Evolutionary conservation across 2,888 invertebrate genomes (phyloP).

Genomic region (Microctonus aethiopoides): DNA sequence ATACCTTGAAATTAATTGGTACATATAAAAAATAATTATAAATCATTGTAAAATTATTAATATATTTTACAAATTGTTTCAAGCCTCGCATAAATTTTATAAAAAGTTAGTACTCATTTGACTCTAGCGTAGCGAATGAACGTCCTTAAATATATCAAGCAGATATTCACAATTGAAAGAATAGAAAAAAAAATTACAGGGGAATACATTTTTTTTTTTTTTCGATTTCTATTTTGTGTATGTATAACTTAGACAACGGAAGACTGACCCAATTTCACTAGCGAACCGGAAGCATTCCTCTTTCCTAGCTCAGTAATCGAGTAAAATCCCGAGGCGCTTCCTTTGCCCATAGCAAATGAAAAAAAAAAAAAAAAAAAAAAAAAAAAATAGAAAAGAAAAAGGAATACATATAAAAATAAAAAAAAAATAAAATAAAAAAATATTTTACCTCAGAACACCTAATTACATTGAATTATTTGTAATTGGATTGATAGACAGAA

Average conservation of each 20-base stretch:
- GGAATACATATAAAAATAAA: background rate
- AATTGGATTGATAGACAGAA: slow-evolving; percentile 20
- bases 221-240: background rate
- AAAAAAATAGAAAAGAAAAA: background rate
- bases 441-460: background rate
- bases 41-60: too few species aligned
- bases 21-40: too few species aligned
- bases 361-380: slow-evolving; percentile 6
- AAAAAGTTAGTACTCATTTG: too few species aligned
- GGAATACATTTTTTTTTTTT: background rate
- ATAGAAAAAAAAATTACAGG: background rate
- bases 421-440: background rate
- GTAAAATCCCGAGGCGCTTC: slow-evolving; percentile 3
- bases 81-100: too few species aligned
- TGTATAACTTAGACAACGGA: background rate
- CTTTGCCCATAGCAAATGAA: slow-evolving; percentile 3
- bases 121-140: too few species aligned
- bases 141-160: too few species aligned
- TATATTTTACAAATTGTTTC: too few species aligned
- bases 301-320: slow-evolving; percentile 10
- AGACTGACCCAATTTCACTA: slow-evolving; percentile 8
- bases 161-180: too few species aligned
- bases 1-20: too few species aligned
- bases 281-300: slow-evolving; percentile 18
- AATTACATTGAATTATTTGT: slow-evolving; percentile 25